Base-by-base conservation (phyloP, 2,113 vertebrate species). In the Ctenomys sociabilis region DNA sequence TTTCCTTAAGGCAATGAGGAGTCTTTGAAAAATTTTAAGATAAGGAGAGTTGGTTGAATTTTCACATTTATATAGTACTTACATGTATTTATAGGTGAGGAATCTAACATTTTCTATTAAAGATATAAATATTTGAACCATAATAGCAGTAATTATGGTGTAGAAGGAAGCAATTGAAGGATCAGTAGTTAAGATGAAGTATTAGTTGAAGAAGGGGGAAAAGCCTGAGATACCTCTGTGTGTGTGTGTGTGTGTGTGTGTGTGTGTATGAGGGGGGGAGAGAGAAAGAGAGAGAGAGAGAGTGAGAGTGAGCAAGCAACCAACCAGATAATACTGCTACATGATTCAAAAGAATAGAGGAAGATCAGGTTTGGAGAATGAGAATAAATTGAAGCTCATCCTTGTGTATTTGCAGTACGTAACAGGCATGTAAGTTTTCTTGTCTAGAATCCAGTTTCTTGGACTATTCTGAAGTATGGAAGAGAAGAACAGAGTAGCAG, bases 41-140 rank as follows among this genome's bases (percentile, higher is more conserved):
- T 84, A 91, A 26, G 26, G 19, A 64, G 28, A 68, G 19, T 30
- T 97, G 64, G 54, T 45, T 94, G 88, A 94, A 63, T 82, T 88
- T 75, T 17, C 21, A 54, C 68, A 92, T 88, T 93, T 12, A 78
- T 92, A 32, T 43, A 16, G 16, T 84, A 73, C 24, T 90, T 32
- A 37, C 5, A 45, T 91, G 35, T 16, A 59, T 43, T 89, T 96
- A 8, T 90, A 83, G 68, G 40, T 52, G 77, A 63, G 59, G 43
- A 81, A 10, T 57, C 63, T 90, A 61, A 66, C 92, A 2, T 75
- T 91, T 73, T 66, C 32, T 78, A 64, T 91, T 78, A 40, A 95
- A 64, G 22, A 57, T 77, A 68, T 66, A 95, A 32, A 19, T 96
- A 10, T 78, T 35, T 49, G n/a, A 93, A 90, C 22, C 21, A 43